Base-by-base conservation (phyloP, 2,888 invertebrate genomes). In the Agrochola macilenta region DNA sequence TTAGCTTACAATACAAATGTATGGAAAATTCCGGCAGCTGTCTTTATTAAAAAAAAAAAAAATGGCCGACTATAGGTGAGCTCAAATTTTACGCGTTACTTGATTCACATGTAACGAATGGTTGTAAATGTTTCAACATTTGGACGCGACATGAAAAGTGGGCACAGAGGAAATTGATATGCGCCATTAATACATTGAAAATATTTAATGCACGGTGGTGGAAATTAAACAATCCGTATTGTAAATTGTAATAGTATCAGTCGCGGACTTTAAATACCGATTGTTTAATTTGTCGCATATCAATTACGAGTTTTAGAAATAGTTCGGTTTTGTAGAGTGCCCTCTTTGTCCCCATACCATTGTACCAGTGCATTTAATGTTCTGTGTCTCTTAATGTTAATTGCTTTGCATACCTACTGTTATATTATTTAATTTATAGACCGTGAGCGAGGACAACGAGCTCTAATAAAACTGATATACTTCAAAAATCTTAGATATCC, bases 71-170 rank as follows among this genome's bases (percentile, higher is more conserved):
- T 35, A 35, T 66, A 57, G 54, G 60, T 73, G 49, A 43, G 57
- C 60, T 63, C 30, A 82, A 61, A 82, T 82, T 74, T 78, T 52
- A 78, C 78, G 69, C 63, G 61, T 70, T 61, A 35, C 46, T 70
- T 82, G 58, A 72, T 74, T 71, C 77, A 63, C 57, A 70, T 63
- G 58, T 78, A 70, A 79, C 81, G 61, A 78, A 79, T 74, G 66
- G 61, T 26, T 78, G 78, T 78, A 78, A 83, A 83, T 83, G 74
- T 74, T 81, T 46, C 74, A 83, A 81, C 81, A 82, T 82, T 81
- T 74, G 83, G 66, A 78, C 69, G 35, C 46, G 74, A 82, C 78
- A 43, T 81, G 78, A 81, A 78, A 82, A 66, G 61, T 43, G 83
- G 20, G n/a, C 57, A n/a, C 52, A 54, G 7, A 54, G 54, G 65